phyloP scores from a whole-genome alignment of 2,113 vertebrate species.

The Saimiri boliviensis region DNA sequence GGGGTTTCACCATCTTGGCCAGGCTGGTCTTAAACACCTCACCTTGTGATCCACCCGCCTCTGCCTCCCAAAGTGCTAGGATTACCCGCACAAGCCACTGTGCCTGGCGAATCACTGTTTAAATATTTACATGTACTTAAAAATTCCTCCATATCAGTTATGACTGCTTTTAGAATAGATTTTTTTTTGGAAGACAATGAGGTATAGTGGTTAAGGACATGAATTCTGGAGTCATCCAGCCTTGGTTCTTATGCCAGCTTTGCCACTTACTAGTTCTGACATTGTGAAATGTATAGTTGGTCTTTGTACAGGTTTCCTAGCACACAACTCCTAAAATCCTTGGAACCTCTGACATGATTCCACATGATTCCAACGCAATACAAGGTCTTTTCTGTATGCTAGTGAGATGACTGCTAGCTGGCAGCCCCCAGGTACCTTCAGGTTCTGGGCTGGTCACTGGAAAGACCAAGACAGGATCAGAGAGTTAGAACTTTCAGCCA shows the following conservation, averaged over 20 bases:
- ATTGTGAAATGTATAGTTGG: not conserved
- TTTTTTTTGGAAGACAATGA: not conserved
- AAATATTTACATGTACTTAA: not conserved
- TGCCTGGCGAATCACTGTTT: not conserved
- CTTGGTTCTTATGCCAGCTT: not conserved
- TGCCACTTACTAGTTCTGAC: not conserved
- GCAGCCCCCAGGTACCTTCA: not conserved
- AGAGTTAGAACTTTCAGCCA: not conserved
- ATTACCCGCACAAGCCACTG: too few relatives aligned
- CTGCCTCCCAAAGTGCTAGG: too few relatives aligned
- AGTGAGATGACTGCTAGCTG: not conserved
- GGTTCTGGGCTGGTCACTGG: not conserved
- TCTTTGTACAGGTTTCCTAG: not conserved
- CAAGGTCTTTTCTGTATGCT: not conserved
- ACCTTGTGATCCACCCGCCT: too few relatives aligned
- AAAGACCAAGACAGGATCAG: not conserved
- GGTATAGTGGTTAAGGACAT: not conserved
- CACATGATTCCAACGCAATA: not conserved
- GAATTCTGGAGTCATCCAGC: not conserved
- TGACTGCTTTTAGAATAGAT: not conserved
- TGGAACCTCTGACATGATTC: not conserved
- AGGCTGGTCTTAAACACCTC: too few relatives aligned
- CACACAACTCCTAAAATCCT: not conserved
- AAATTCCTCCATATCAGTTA: not conserved
- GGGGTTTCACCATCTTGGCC: too few relatives aligned